These are phyloP conservation scores for Ploceus nigricollis DNA, from an alignment of 2,113 vertebrate genomes.

Conservation along the genomic window DNA sequence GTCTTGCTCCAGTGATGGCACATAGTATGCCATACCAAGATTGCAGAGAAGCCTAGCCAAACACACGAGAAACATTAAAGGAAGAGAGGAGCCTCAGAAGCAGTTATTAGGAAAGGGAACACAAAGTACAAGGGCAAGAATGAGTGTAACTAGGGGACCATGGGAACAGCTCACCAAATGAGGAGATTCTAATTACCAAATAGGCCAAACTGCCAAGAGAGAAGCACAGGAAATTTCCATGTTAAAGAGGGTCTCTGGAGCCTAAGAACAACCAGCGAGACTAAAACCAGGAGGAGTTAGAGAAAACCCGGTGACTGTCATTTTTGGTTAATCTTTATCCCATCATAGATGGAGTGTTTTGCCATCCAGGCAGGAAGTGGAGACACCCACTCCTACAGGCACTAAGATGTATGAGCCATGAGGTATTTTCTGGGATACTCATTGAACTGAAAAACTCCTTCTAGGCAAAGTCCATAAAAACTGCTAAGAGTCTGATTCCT, in stretches of 20 bases:
- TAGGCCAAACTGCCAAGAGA: background rate
- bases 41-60: constrained; percentile 26
- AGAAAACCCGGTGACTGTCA: background rate
- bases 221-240: background rate
- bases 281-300: background rate
- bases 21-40: background rate
- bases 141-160: background rate
- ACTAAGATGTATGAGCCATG: background rate
- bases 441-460: background rate
- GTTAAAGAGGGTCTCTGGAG: background rate
- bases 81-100: background rate
- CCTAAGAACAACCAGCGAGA: background rate
- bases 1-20: background rate
- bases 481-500: background rate
- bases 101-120: constrained; percentile 3
- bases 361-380: background rate
- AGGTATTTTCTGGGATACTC: constrained; percentile 26
- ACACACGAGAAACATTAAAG: constrained; percentile 23
- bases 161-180: background rate
- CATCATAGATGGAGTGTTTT: background rate
- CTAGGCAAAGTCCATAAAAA: background rate
- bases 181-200: background rate
- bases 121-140: background rate
- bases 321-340: constrained; percentile 8
- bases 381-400: background rate